Conservation (phyloP, 2,113 vertebrate genomes). For the Eurypyga helias region DNA sequence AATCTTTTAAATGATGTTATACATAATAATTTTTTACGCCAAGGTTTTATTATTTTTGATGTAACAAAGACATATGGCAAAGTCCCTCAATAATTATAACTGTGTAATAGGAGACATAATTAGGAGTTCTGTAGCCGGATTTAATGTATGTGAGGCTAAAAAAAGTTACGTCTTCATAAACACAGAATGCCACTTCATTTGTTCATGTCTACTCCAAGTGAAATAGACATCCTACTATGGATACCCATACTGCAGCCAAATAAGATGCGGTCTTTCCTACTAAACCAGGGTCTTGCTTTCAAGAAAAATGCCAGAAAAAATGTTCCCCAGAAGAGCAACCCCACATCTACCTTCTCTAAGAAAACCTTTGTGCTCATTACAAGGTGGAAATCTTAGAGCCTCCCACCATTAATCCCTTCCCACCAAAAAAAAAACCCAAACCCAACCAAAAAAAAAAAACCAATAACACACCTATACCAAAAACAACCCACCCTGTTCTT, state of each 20-base stretch:
- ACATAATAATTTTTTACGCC: not conserved
- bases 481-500: not conserved
- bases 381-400: not conserved
- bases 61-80: slow-evolving; percentile 4
- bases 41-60: not conserved
- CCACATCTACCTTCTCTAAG: not conserved
- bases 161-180: not conserved
- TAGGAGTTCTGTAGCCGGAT: not conserved
- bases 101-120: not conserved
- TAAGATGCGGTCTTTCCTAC: not conserved
- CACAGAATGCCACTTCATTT: not conserved
- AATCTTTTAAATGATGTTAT: not conserved
- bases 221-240: not conserved
- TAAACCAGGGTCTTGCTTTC: not conserved
- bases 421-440: fast-evolving
- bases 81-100: slow-evolving; percentile 38
- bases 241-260: not conserved
- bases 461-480: too few species aligned
- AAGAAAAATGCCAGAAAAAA: not conserved
- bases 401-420: fast-evolving
- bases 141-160: not conserved
- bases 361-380: not conserved
- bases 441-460: fast-evolving
- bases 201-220: not conserved
- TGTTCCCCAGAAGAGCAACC: not conserved